Base-by-base conservation (phyloP, 2,888 invertebrate genomes). In the Leucoptera coffeella region DNA sequence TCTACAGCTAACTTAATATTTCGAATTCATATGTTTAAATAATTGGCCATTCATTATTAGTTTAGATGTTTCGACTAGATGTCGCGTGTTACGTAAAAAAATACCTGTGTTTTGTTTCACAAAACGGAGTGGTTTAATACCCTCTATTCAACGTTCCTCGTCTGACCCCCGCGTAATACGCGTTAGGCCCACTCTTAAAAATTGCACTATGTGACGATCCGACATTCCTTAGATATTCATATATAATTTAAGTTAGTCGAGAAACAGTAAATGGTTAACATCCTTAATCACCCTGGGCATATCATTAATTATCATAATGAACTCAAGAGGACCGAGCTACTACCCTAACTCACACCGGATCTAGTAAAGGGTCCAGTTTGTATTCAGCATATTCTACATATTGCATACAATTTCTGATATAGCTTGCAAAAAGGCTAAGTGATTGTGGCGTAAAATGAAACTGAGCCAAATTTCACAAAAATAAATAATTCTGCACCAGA, bases 261-360 rank as follows among this genome's bases (percentile, higher is more conserved):
- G 21, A 20, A 26, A 26, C 5, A 29, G 20, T 8, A 29, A 15
- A 24, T 26, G n/a, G n/a, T n/a, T n/a, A n/a, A n/a, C n/a, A n/a
- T n/a, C n/a, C n/a, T n/a, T n/a, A n/a, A n/a, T n/a, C 14, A 29
- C 29, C 3, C 9, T 23, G 4, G 29, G 29, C 15, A 29, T 20
- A 19, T 28, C 28, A 13, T 28, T 30, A 12, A 30, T 25, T 28
- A 30, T 30, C 12, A 28, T 25, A 11, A 30, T 22, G 12, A 30
- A 28, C 12, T 19, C 22, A 7, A 30, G 19, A 4, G 29, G 29
- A 13, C 29, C 29, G n/a, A 29, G 14, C 26, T 29, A 12, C 26
- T 26, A 3, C 30, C 30, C 23, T 30, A 25, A 19, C 28, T 30
- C 5, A 30, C 30, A 2, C 25, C 30, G 7, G 30, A 28, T 12